Base-by-base conservation (phyloP, 2,888 invertebrate species). In the Diogma glabrata region DNA sequence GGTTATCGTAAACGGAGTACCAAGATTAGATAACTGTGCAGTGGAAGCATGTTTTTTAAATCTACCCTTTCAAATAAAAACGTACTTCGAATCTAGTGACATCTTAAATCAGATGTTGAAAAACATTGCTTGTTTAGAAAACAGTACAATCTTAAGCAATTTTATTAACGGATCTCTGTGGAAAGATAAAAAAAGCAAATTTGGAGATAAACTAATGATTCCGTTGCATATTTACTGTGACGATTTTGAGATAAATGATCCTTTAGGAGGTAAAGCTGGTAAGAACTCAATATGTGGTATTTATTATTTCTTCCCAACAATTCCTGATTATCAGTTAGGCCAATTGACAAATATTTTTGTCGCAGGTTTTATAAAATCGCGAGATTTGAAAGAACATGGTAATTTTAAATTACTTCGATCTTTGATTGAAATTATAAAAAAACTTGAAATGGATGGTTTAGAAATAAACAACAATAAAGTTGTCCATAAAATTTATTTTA, bases 401-500 rank as follows among this genome's bases (percentile, higher is more conserved):
- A 33, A 33, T 10, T 9, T 14, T n/a, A 6, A 14, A 6, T 12
- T 14, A 33, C 33, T 33, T 33, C 4, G 10, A 33, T 14, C 33
- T 33, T 9, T 33, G 14, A 33, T 33, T 33, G 33, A 33, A 33
- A 33, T 6, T 33, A 7, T 33, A 33, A 33, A 33, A 33, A 33
- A 4, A 33, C 14, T 33, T 4, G 10, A 33, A 33, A 10, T 9
- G 4, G 33, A 33, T 33, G 33, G 33, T 33, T 33, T 33, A 33
- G 33, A 33, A 33, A 33, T 33, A 33, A 9, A 6, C 4, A 7
- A 33, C 6, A 33, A 33, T 33, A 33, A 33, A 6, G 14, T 33
- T 6, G 4, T 4, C 12, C 33, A 10, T 10, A 53, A 33, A 52
- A 47, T 54, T 50, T 54, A 52, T 48, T 53, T 56, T 50, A 17